Evolutionary conservation across 2,888 invertebrate genomes (phyloP), one percentile per base, ranked within the genome.

Genomic region (Meiosimyza platycephala): DNA sequence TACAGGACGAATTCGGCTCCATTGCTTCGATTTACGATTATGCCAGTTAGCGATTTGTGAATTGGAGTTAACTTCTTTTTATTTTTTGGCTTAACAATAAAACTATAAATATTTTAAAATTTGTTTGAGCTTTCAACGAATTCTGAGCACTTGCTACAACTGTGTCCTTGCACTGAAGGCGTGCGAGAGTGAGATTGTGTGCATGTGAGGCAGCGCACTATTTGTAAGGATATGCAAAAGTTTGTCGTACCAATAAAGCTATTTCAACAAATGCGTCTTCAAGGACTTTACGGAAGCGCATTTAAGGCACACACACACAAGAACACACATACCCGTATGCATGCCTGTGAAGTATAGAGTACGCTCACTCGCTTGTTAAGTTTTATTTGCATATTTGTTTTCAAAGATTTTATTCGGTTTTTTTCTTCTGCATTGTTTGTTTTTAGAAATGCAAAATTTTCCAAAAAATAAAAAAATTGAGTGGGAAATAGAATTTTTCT

Each of bases 221-320:
- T 82, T 80, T 82, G 83, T 81, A 79, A 76, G 81, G 79, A 82
- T 82, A 80, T 81, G 83, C 82, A 84, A 84, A 83, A 83, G 82
- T 83, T 83, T 81, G 82, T 78, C 83, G 72, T 79, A 78, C 40
- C 13, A 47, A 22, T 64, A 64, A 64, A n/a, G 16, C 15, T 47
- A 48, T 50, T 64, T n/a, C 51, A 64, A n/a, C 51, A 67, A 54
- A 18, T 67, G 54, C 55, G 18, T 16, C n/a, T 59, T 59, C 28
- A 18, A 59, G 28, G 50, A 28, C 33, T n/a, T 68, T 68, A 64
- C 51, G 18, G 55, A 33, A 33, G 64, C 40, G 28, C 16, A 47
- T 59, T 51, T 59, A 22, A 22, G n/a, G 18, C 47, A 18, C 7
- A 67, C 47, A 67, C 22, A 57, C 40, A 57, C 60, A 2, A 1